A percentile compares a stretch with the other conserved stretches of the same genome.
Evolutionary conservation across 2,113 vertebrate genomes (phyloP).

Genomic region (Embiotoca jacksoni): DNA sequence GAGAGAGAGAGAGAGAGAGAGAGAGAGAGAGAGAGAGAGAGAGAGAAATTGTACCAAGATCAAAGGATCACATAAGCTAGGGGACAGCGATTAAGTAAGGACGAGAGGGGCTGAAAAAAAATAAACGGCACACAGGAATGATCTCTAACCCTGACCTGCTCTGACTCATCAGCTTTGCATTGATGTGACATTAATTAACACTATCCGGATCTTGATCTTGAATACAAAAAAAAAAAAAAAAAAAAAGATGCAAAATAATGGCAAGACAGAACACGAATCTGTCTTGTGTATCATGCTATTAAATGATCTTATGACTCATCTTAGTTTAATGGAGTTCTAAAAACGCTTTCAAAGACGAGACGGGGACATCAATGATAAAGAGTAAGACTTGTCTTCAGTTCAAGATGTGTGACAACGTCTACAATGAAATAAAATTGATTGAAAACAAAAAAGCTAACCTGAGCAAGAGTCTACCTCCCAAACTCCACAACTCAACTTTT

Average conservation of each 20-base stretch:
- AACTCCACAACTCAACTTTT: neutral
- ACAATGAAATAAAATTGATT: neutral
- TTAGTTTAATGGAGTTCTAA: conserved; percentile 13
- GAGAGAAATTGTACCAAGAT: conserved; percentile 42
- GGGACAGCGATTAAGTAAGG: conserved; percentile 52
- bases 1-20: neutral
- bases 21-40: neutral
- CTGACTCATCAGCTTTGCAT: conserved; percentile 38
- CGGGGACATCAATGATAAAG: neutral
- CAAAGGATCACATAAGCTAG: conserved; percentile 49
- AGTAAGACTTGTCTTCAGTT: neutral
- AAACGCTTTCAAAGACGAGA: neutral
- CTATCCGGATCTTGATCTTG: neutral
- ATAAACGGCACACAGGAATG: conserved; percentile 22
- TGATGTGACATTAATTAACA: conserved; percentile 34
- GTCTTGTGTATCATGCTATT: neutral
- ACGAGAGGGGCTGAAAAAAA: conserved; percentile 1
- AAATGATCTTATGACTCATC: neutral
- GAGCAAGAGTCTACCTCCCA: neutral
- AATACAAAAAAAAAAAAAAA: neutral
- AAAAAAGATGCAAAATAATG: neutral
- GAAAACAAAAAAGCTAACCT: neutral
- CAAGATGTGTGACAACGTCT: neutral
- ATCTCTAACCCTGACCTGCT: conserved; percentile 55
- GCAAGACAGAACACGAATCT: neutral